Conservation (phyloP, 2,888 invertebrate genomes). For the Cetonia aurata region DNA sequence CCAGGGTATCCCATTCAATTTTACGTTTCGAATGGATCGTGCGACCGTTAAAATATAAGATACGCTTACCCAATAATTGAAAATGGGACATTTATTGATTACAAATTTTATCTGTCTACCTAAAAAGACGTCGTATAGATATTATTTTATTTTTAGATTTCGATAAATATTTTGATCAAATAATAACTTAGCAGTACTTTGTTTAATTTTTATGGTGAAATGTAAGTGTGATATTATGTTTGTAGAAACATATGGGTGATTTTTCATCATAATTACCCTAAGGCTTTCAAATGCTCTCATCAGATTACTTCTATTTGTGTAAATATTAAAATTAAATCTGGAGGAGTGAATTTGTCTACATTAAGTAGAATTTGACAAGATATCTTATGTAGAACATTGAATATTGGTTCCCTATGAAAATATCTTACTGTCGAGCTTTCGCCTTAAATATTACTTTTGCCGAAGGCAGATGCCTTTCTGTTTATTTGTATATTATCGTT, state of each 20-base stretch:
- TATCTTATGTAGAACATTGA: no score
- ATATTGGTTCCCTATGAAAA: no score
- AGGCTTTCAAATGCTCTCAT: not conserved
- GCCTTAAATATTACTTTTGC: no score
- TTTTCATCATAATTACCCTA: conserved; percentile 3
- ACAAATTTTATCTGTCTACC: not conserved
- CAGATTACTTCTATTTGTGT: not conserved
- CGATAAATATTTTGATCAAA: conserved; percentile 17
- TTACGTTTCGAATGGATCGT: conserved; percentile 35
- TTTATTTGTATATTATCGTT: no score
- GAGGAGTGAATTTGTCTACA: no score
- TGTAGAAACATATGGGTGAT: not conserved
- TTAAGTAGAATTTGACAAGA: no score
- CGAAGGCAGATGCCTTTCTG: no score
- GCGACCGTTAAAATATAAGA: conserved; percentile 32
- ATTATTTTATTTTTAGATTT: not conserved
- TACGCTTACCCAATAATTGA: conserved; percentile 24
- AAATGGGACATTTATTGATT: conserved; percentile 28
- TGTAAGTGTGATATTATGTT: no score
- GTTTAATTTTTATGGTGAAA: conserved; percentile 13
- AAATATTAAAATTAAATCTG: not conserved
- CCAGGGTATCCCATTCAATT: conserved; percentile 44
- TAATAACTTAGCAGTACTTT: conserved; percentile 7
- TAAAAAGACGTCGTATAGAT: conserved; percentile 4
- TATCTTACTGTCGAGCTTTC: no score